phyloP scores from a whole-genome alignment of 2,113 vertebrate genomes.

The Embiotoca jacksoni region DNA sequence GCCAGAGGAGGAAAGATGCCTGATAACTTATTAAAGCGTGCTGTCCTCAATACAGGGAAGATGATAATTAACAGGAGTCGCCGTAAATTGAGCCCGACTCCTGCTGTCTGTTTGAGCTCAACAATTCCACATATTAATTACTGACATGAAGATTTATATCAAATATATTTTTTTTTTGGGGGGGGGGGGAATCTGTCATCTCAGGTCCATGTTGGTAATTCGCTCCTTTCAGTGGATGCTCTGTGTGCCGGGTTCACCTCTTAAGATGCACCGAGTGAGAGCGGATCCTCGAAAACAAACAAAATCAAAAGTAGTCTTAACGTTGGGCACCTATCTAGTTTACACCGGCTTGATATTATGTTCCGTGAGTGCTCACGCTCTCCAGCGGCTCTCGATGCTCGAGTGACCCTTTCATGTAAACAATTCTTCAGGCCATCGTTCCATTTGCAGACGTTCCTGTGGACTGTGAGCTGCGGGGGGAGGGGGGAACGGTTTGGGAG shows the following conservation, averaged over 20 bases:
- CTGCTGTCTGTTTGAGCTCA: neutral
- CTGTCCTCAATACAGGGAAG: constrained; percentile 66
- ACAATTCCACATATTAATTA: constrained; percentile 1
- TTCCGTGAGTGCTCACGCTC: constrained; percentile 23
- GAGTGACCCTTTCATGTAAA: constrained; percentile 61
- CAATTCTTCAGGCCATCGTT: constrained; percentile 57
- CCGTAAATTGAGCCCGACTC: constrained; percentile 14
- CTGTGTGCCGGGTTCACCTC: constrained; percentile 22
- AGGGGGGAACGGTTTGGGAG: constrained; percentile 19
- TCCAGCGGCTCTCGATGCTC: constrained; percentile 37
- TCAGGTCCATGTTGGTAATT: neutral
- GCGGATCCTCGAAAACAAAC: neutral
- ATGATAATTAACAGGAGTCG: constrained; percentile 50
- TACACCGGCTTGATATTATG: constrained; percentile 14
- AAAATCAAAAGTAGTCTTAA: neutral
- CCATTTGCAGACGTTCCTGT: constrained; percentile 27
- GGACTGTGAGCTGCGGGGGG: constrained; percentile 28
- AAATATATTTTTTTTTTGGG: constrained; percentile 18
- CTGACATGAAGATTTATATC: constrained; percentile 2
- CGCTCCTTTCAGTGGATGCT: neutral
- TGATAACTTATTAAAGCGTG: constrained; percentile 73
- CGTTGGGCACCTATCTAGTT: constrained; percentile 20
- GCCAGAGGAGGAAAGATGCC: constrained; percentile 61
- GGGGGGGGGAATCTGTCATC: neutral
- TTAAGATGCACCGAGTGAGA: constrained; percentile 22